Conservation (phyloP, 2,113 vertebrate genomes). For the Scalopus aquaticus region DNA sequence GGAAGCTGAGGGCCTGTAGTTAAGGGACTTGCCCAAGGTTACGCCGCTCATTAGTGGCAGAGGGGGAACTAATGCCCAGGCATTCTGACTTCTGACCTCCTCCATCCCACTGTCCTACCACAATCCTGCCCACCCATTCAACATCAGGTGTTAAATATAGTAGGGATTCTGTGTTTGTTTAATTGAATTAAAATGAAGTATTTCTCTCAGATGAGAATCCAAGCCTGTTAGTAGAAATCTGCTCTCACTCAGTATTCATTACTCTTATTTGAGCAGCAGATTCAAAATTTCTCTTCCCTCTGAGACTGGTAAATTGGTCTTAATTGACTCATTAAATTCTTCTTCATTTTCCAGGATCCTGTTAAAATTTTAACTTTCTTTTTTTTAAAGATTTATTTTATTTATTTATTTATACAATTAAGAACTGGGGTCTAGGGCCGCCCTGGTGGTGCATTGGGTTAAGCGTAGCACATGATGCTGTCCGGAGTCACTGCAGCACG, state of each 20-base stretch:
- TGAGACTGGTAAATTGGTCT: neutral
- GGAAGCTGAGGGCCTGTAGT: neutral
- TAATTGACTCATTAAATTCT: neutral
- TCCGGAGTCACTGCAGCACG: too few species aligned
- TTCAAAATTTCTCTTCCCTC: neutral
- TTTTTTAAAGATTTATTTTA: neutral
- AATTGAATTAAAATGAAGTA: neutral
- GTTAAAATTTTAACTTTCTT: neutral
- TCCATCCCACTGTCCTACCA: neutral
- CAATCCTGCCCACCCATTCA: neutral
- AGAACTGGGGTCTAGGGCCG: too few species aligned
- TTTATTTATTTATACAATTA: too few species aligned
- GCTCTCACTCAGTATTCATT: neutral
- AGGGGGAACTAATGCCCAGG: neutral
- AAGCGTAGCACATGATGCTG: too few species aligned
- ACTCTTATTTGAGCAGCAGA: neutral
- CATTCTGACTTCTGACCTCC: neutral
- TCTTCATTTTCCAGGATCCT: neutral
- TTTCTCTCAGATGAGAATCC: neutral
- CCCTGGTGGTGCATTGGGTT: too few species aligned
- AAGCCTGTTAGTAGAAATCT: neutral
- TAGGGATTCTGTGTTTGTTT: neutral
- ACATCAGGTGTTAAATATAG: neutral
- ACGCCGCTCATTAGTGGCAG: neutral
- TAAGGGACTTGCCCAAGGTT: constrained; percentile 25